Evolutionary conservation across 1,140 invertebrate genomes (phyloP), one percentile per base, ranked within the genome.

Genomic region (Heliconius hermathena): DNA sequence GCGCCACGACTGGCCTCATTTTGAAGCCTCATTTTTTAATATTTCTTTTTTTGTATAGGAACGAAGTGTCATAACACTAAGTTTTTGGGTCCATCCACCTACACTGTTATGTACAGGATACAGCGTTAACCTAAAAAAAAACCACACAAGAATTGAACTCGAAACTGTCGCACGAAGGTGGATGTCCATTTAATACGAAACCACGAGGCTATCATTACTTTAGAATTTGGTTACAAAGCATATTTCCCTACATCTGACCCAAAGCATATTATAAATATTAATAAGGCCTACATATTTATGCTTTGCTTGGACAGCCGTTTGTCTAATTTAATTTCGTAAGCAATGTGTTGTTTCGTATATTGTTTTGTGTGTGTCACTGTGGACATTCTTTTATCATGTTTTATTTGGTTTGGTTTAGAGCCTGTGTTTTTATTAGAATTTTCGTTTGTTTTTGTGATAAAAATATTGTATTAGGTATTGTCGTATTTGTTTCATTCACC

Each of bases 261-360:
- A 52, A 70, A 57, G 46, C 78, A 72, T 79, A 78, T 72, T 76
- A 84, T 85, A 83, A 85, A 87, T 87, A 87, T 87, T 87, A 83
- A 87, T 84, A 78, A 75, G 36, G 41, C 74, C 46, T 85, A 87
- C 81, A 87, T 85, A 87, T 87, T 84, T 87, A 87, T 87, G 82
- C 46, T 36, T 75, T 16, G 60, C 60, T 66, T 66, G 60, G 60
- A 66, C 60, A 66, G 33, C 22, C 54, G 73, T 78, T 82, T 81
- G 77, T 79, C 76, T 87, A 85, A 87, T 87, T 87, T 81, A 84
- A 87, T 87, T 87, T 79, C 54, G 33, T 66, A 52, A 54, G 38
- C 22, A 46, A 73, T 77, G 71, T 29, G 60, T 66, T 29, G 60
- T 66, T 29, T 5, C 60, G 60, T 66, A 66, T 66, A 66, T 66